Base-by-base conservation (phyloP, 2,888 invertebrate species). In the Dryadula phaetusa region DNA sequence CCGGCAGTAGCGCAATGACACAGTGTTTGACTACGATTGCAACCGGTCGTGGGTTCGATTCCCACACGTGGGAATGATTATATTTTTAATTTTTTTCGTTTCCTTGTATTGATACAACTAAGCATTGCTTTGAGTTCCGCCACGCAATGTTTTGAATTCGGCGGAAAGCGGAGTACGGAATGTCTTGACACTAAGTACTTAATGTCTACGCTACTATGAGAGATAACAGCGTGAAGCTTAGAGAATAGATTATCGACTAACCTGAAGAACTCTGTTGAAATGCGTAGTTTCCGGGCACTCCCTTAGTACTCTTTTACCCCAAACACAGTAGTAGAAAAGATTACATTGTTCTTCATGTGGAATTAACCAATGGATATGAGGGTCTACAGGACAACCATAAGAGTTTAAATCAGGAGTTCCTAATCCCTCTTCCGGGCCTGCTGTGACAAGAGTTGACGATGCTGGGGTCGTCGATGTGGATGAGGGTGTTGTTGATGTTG, bases 321-420 rank as follows among this genome's bases (percentile, higher is more conserved):
- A 84, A 37, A 86, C 86, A 74, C 90, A 91, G 72, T 85, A 84
- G 74, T 88, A 90, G 82, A 88, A 91, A 4, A 76, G 72, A 58
- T 78, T 83, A 75, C 88, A 90, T 62, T 85, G 77, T 12, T 73
- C 69, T 63, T 79, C 80, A 67, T 86, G 82, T 2, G 89, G 86
- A 68, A 88, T 72, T 12, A 90, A 76, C 88, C 85, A 86, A 76
- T 88, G 88, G 22, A 84, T 74, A 52, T 77, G 77, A 0, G 82
- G 82, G 72, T 88, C 70, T 0, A 80, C 79, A 1, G 91, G 91
- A 72, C 90, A 91, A 3, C 90, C 90, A 66, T 90, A 89, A 7
- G 76, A 77, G 6, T 77, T 76, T 75, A 85, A 84, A 1, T 80
- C 79, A 0, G 77, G 66, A 1, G 20, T 18, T 60, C n/a, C n/a